phyloP scores from a whole-genome alignment of 2,797 vertebrate genomes.

The Oreortyx pictus region DNA sequence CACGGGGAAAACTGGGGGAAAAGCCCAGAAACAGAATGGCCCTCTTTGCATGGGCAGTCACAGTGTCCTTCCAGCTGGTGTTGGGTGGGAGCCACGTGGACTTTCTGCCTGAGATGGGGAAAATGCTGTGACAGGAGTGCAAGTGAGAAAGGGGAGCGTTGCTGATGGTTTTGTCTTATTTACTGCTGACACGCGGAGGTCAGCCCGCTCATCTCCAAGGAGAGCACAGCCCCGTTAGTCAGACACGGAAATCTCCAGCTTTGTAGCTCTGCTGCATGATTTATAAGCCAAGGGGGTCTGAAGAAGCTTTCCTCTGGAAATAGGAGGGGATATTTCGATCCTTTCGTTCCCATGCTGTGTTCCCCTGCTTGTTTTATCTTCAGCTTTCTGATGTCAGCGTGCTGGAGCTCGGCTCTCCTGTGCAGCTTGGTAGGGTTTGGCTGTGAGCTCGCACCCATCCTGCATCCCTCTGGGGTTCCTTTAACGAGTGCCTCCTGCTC shows the following conservation, averaged over 20 bases:
- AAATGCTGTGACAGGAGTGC: fast-evolving
- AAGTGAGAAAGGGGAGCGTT: neutral
- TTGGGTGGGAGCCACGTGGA: fast-evolving
- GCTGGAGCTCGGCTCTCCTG: constrained; percentile 1
- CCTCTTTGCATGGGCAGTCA: fast-evolving
- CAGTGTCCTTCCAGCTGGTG: neutral
- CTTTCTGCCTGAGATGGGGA: neutral
- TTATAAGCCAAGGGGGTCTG: constrained; percentile 38
- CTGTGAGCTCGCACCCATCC: neutral
- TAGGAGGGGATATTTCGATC: neutral
- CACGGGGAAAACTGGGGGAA: neutral
- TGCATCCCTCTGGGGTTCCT: neutral
- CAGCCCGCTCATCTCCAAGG: constrained; percentile 52
- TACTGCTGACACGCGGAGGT: constrained; percentile 72
- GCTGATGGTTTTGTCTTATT: constrained; percentile 64
- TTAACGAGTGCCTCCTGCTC: neutral
- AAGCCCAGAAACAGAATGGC: fast-evolving
- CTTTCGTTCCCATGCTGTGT: neutral
- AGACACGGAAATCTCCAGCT: constrained; percentile 43
- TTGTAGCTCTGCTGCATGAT: constrained; percentile 62
- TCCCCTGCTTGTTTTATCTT: constrained; percentile 3
- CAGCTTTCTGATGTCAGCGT: constrained; percentile 27
- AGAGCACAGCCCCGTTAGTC: constrained; percentile 49
- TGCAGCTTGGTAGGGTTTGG: neutral
- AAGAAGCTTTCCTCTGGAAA: constrained; percentile 21